Evolutionary conservation across 2,113 vertebrate genomes (phyloP).

Genomic region (Pontoporia blainvillei): DNA sequence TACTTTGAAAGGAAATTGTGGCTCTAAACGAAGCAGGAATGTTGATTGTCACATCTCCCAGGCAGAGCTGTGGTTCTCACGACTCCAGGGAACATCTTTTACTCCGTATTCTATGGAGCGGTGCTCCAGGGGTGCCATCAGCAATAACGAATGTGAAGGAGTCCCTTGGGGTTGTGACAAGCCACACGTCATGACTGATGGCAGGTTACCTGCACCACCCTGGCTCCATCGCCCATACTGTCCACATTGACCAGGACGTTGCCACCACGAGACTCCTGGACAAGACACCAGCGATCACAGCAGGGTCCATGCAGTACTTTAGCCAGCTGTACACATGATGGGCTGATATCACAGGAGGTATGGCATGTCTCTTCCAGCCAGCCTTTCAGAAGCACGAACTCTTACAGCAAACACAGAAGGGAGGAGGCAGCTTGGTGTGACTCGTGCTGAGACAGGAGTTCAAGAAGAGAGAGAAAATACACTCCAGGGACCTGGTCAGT

Average conservation of each 20-base stretch:
- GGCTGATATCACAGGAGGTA: constrained; percentile 75
- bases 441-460: accelerated
- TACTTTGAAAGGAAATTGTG: background rate
- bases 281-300: constrained; percentile 82
- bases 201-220: constrained; percentile 82
- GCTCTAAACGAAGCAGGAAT: background rate
- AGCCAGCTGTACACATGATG: constrained; percentile 72
- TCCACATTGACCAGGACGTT: constrained; percentile 70
- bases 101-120: background rate
- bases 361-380: constrained; percentile 75
- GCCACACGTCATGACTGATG: background rate
- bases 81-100: background rate
- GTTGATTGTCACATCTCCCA: background rate
- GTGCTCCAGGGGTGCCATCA: background rate
- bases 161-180: background rate
- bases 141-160: background rate
- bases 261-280: constrained; percentile 80
- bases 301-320: constrained; percentile 80
- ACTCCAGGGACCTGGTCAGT: background rate
- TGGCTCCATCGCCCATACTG: constrained; percentile 54
- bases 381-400: constrained; percentile 66
- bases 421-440: background rate
- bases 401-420: constrained; percentile 52
- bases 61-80: background rate
- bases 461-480: background rate